Percentiles rank a stretch among this genome's conserved stretches.
Conservation (phyloP, 2,797 vertebrate genomes). For the Heterohyrax brucei region DNA sequence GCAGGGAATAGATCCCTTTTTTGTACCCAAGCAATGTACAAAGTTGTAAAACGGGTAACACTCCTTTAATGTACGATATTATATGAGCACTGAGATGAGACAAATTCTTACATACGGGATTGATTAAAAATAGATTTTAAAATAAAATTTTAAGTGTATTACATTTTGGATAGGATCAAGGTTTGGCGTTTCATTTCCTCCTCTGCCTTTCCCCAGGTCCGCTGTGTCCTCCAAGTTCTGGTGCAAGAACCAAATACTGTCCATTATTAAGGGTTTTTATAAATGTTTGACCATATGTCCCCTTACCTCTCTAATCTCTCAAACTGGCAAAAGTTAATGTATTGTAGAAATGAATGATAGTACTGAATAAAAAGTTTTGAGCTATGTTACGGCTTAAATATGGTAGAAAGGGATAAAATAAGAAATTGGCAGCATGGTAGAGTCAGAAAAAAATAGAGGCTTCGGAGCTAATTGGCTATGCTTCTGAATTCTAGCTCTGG, state of each 20-base stretch:
- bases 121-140: neutral
- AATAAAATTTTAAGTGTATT: neutral
- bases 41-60: neutral
- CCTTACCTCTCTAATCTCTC: constrained; percentile 9
- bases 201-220: rapidly evolving
- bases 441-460: neutral
- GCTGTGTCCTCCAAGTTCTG: too few species aligned
- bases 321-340: neutral
- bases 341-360: constrained; percentile 48
- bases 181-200: neutral
- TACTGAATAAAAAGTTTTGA: constrained; percentile 22
- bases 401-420: neutral
- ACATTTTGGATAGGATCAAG: neutral
- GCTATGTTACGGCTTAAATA: neutral
- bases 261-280: neutral
- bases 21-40: neutral
- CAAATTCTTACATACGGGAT: neutral
- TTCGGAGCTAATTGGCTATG: neutral
- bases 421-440: neutral
- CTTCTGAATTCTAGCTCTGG: neutral
- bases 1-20: neutral
- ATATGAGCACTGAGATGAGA: neutral
- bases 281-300: neutral
- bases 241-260: neutral
- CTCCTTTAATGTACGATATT: neutral